Evolutionary conservation across 2,113 vertebrate species (phyloP).

Genomic region (Corythoichthys haematopterus): DNA sequence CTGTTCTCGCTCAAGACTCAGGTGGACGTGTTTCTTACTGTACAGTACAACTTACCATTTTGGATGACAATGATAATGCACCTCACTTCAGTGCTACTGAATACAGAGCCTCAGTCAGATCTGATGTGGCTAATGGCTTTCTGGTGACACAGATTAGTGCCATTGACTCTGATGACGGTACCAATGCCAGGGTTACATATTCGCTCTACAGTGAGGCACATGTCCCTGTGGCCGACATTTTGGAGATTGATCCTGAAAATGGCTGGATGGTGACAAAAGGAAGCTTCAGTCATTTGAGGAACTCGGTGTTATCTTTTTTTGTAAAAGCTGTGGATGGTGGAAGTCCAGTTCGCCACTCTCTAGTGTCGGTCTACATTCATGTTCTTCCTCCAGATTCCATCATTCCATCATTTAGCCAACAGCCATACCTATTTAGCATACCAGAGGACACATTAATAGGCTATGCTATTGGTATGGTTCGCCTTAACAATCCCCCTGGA

Average conservation of each 20-base stretch:
- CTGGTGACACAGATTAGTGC: slow-evolving; percentile 91
- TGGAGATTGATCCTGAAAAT: slow-evolving; percentile 95
- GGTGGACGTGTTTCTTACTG: slow-evolving; percentile 86
- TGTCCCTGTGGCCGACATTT: slow-evolving; percentile 80
- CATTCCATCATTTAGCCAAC: slow-evolving; percentile 84
- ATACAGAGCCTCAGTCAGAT: slow-evolving; percentile 87
- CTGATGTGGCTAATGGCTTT: slow-evolving; percentile 83
- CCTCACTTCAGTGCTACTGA: slow-evolving; percentile 82
- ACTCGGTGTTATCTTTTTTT: slow-evolving; percentile 90
- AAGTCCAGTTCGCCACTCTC: slow-evolving; percentile 81
- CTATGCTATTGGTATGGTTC: slow-evolving; percentile 80
- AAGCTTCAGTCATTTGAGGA: slow-evolving; percentile 83
- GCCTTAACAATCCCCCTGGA: slow-evolving; percentile 66
- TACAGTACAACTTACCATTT: slow-evolving; percentile 80
- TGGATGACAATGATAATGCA: slow-evolving; percentile 92
- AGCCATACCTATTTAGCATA: slow-evolving; percentile 83
- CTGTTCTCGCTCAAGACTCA: slow-evolving; percentile 82
- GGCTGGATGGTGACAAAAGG: slow-evolving; percentile 97
- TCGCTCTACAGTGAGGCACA: slow-evolving; percentile 92
- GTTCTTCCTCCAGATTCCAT: slow-evolving; percentile 82
- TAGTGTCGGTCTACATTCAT: slow-evolving; percentile 92
- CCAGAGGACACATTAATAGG: slow-evolving; percentile 86
- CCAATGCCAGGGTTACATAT: slow-evolving; percentile 86
- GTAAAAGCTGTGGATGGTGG: slow-evolving; percentile 95
- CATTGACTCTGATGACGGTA: slow-evolving; percentile 83